phyloP scores from a whole-genome alignment of 2,113 vertebrate species.

The Dendrocopos noguchii region DNA sequence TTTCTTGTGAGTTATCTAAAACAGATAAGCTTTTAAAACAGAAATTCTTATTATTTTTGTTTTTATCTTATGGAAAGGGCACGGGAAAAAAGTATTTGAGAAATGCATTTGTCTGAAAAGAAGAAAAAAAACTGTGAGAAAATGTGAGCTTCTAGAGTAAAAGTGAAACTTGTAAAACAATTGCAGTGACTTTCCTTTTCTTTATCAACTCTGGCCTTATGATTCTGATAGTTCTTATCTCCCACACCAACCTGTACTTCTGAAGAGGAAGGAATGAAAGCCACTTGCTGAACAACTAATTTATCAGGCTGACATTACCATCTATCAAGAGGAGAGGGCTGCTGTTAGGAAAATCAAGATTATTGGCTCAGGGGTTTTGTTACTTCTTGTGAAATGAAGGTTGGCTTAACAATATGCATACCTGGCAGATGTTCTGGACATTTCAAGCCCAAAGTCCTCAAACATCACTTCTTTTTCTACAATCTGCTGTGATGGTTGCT shows the following conservation, averaged over 20 bases:
- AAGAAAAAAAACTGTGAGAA: not conserved
- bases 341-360: constrained; percentile 56
- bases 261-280: constrained; percentile 12
- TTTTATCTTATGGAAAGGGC: not conserved
- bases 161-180: not conserved
- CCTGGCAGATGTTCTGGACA: not conserved
- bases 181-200: not conserved
- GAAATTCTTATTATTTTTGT: not conserved
- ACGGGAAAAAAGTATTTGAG: not conserved
- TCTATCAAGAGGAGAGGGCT: constrained; percentile 13
- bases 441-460: not conserved
- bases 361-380: constrained; percentile 19
- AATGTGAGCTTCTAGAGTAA: not conserved
- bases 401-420: not conserved
- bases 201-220: not conserved
- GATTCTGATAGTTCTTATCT: not conserved
- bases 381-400: constrained; percentile 36
- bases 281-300: constrained; percentile 27
- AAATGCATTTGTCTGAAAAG: not conserved
- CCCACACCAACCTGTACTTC: not conserved
- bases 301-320: constrained; percentile 41
- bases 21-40: not conserved
- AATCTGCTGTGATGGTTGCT: not conserved
- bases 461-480: not conserved
- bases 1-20: not conserved